These are phyloP conservation scores for Mionectes olivaceus DNA, from an alignment of 2,797 vertebrate genomes.

Conservation along the genomic window DNA sequence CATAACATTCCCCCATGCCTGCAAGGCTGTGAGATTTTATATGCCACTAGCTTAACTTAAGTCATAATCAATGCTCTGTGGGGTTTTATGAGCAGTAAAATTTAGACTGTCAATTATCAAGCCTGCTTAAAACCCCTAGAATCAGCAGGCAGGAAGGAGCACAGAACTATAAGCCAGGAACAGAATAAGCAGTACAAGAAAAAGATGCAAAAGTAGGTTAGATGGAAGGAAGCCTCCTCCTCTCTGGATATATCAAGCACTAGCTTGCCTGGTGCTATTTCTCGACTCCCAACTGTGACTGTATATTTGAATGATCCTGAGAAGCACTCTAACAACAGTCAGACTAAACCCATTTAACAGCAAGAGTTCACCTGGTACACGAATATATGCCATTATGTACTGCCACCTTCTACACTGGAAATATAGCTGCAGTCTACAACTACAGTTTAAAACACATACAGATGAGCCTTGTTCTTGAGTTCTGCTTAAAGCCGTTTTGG, in stretches of 20 bases:
- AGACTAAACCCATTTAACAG: not conserved
- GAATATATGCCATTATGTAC: not conserved
- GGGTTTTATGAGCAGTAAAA: slow-evolving; percentile 56
- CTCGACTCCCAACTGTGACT: not conserved
- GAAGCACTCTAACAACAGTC: not conserved
- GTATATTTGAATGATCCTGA: not conserved
- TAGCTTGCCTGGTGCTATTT: not conserved
- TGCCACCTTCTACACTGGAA: not conserved
- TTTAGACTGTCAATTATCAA: slow-evolving; percentile 53
- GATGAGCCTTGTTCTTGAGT: not conserved
- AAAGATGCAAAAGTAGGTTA: not conserved
- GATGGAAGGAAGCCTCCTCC: not conserved
- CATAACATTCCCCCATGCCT: slow-evolving; percentile 22
- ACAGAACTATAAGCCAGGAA: not conserved
- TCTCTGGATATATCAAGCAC: not conserved
- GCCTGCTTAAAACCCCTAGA: slow-evolving; percentile 48
- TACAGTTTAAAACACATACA: not conserved
- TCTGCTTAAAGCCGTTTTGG: not conserved
- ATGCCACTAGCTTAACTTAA: slow-evolving; percentile 50
- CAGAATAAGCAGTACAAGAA: slow-evolving; percentile 10
- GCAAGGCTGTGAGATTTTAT: slow-evolving; percentile 46
- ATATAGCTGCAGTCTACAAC: not conserved
- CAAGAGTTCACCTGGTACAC: not conserved
- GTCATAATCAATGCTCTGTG: slow-evolving; percentile 57
- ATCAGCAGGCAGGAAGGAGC: not conserved